A percentile compares a stretch with the other conserved stretches of the same genome.
Conservation (phyloP, 2,113 vertebrate species). For the Grantiella picta region DNA sequence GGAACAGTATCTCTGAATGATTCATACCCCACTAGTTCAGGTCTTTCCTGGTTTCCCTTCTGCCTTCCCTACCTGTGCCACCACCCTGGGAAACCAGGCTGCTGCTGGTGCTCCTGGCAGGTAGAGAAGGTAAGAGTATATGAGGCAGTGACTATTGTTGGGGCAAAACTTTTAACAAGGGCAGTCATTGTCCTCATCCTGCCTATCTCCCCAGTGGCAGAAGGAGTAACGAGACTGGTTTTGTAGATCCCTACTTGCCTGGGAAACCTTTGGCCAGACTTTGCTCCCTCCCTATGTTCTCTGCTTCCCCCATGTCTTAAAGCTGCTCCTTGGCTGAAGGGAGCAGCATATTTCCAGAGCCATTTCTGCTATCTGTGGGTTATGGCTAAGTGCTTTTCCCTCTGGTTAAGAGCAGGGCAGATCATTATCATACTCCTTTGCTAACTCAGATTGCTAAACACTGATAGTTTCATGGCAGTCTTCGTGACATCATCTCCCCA, state of each 20-base stretch:
- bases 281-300: background rate
- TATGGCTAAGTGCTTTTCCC: background rate
- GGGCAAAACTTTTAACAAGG: background rate
- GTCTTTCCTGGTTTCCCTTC: background rate
- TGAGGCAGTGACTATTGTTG: background rate
- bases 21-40: background rate
- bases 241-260: background rate
- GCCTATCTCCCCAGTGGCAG: background rate
- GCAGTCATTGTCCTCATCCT: background rate
- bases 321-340: background rate
- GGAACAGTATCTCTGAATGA: background rate
- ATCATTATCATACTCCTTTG: background rate
- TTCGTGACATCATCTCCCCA: accelerated
- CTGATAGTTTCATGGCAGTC: background rate
- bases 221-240: background rate
- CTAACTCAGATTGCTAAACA: background rate
- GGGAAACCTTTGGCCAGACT: background rate
- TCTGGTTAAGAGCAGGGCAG: background rate
- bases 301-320: background rate
- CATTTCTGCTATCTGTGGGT: background rate
- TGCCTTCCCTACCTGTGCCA: background rate
- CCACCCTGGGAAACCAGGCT: background rate
- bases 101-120: background rate
- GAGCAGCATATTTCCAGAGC: background rate
- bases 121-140: background rate